Evolutionary conservation across 2,113 vertebrate species (phyloP), one percentile per base, ranked within the genome.

Genomic region (Hemichromis elongatus): DNA sequence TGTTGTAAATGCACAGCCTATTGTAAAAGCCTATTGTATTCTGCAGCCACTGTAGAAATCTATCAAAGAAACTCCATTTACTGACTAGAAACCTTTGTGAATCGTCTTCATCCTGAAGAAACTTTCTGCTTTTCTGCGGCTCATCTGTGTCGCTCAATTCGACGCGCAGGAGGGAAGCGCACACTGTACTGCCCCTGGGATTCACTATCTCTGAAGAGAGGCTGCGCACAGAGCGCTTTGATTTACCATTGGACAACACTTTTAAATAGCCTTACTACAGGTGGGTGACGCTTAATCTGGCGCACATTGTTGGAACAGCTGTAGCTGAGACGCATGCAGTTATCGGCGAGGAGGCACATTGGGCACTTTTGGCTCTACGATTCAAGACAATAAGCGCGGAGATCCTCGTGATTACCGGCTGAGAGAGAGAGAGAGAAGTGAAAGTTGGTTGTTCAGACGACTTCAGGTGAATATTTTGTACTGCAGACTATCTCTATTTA

Each of bases 401-500:
- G 19, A 53, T 18, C 30, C 7, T 35, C 5, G n/a, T 30, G 9
- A 6, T 85, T 77, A 9, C 45, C 16, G 21, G 10, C 52, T 56
- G 70, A 26, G 77, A 4, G 35, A 16, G 81, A 11, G 79, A 21
- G 52, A 28, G 16, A 9, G 35, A 19, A 37, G 40, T 53, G 13
- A 61, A 77, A 91, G 78, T 81, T 86, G 28, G n/a, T 80, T 85
- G 50, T 77, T 82, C 45, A 66, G 53, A 53, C 35, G 35, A 24
- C 68, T 84, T 81, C 68, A 90, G 86, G 66, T 91, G 86, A 81
- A 80, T 88, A 13, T 85, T 73, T 61, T 88, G 26, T 50, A 9
- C 87, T 88, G 59, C 81, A 87, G 90, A 86, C 57, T 33, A 12
- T 61, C 70, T 37, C 42, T 77, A 19, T 47, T 73, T 24, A 40